A percentile compares a stretch with the other conserved stretches of the same genome.
phyloP scores from a whole-genome alignment of 1,140 invertebrate genomes.

The Cydia pomonella region DNA sequence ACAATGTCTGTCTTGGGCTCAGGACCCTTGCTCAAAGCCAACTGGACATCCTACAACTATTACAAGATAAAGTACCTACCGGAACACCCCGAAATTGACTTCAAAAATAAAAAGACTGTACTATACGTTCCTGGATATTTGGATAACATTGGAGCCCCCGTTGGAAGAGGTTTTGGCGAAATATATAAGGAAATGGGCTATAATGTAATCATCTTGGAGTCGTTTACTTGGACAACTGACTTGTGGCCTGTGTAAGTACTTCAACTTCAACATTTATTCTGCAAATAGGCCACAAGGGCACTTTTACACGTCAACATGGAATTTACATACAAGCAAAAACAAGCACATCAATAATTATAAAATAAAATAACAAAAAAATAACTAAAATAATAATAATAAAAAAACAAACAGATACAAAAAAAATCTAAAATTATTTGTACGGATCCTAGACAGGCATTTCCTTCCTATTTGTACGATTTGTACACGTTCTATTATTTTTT shows the following conservation, averaged over 20 bases:
- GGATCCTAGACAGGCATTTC: no score
- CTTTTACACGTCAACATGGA: no score
- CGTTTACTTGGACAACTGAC: background rate
- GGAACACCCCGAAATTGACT: background rate
- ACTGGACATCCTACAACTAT: background rate
- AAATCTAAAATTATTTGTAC: no score
- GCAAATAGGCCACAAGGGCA: no score
- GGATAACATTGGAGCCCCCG: background rate
- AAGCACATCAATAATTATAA: no score
- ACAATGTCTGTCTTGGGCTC: background rate
- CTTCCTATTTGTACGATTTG: no score
- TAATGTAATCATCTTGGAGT: background rate
- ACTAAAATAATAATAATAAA: no score
- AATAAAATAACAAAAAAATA: no score
- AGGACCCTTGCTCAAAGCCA: background rate
- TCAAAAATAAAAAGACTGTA: background rate
- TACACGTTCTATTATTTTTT: background rate
- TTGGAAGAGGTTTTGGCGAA: background rate
- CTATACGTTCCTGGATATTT: background rate
- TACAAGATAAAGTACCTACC: background rate
- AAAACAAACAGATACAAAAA: no score
- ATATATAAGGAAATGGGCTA: background rate
- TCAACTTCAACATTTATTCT: no score
- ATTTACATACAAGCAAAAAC: no score
- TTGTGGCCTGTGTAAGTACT: slow-evolving; percentile 8